Conservation (phyloP, 2,113 vertebrate species). For the Cebidichthys violaceus region DNA sequence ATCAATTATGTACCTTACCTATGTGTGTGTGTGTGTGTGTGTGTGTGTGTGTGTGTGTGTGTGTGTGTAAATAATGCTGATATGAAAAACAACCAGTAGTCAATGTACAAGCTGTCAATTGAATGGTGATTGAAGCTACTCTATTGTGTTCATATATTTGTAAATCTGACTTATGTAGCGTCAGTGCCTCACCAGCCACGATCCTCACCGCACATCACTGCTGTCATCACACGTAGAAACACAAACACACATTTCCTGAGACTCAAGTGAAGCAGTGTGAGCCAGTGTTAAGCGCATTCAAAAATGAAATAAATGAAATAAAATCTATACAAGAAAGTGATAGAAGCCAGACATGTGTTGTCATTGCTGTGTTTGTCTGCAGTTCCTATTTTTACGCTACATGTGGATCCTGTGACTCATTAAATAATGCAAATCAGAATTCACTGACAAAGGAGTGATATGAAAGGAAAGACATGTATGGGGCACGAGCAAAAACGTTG, state of each 20-base stretch:
- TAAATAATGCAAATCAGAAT: conserved; percentile 66
- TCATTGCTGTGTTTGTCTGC: conserved; percentile 48
- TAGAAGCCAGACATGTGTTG: conserved; percentile 53
- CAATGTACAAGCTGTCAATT: too few relatives aligned
- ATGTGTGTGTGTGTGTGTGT: too few relatives aligned
- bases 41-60: too few relatives aligned
- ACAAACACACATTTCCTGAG: conserved; percentile 40
- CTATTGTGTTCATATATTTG: too few relatives aligned
- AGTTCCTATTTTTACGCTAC: conserved; percentile 69
- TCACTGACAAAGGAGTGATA: conserved; percentile 64
- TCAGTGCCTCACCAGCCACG: too few relatives aligned
- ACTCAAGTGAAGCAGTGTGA: conserved; percentile 29
- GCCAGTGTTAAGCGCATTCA: background rate
- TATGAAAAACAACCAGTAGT: too few relatives aligned
- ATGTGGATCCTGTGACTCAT: conserved; percentile 67
- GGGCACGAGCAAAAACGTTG: conserved; percentile 63
- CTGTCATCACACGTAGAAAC: conserved; percentile 57
- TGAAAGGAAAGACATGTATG: conserved; percentile 69
- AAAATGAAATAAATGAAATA: conserved; percentile 51
- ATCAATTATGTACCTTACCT: too few relatives aligned
- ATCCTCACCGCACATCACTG: too few relatives aligned
- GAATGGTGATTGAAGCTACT: too few relatives aligned
- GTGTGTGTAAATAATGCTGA: too few relatives aligned
- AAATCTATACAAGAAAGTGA: conserved; percentile 40
- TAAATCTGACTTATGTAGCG: too few relatives aligned